phyloP scores from a whole-genome alignment of 2,113 vertebrate species.

The Aphyosemion australe region DNA sequence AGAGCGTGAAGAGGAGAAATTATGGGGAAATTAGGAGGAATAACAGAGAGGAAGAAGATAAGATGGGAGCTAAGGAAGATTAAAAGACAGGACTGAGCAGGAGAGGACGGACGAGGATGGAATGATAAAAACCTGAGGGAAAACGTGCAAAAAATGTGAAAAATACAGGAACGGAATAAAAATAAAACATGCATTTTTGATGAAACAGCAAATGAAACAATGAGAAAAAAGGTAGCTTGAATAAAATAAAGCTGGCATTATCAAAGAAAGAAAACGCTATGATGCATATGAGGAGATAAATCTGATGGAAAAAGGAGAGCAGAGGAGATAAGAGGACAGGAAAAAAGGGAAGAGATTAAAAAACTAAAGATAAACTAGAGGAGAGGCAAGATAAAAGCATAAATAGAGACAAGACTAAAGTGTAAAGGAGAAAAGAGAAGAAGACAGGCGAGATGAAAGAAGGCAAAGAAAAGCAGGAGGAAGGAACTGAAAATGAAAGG shows the following conservation, averaged over 20 bases:
- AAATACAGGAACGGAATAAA: no score
- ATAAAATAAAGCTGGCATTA: no score
- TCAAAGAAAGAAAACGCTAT: not conserved
- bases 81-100: not conserved
- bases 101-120: not conserved
- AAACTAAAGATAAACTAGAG: conserved; percentile 11
- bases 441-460: not conserved
- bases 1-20: not conserved
- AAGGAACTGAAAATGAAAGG: not conserved
- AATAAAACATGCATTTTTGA: no score
- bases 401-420: not conserved
- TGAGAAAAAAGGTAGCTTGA: no score
- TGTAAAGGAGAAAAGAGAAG: not conserved
- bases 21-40: not conserved
- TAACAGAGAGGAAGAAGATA: not conserved
- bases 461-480: not conserved
- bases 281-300: not conserved
- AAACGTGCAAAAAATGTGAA: no score
- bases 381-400: conserved; percentile 17
- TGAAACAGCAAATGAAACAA: no score
- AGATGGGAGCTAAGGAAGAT: not conserved
- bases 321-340: not conserved
- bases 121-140: no score
- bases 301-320: conserved; percentile 1
- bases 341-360: not conserved